Evolutionary conservation across 2,888 invertebrate genomes (phyloP).

Genomic region (Galeopsomyia nigrocyanea): DNA sequence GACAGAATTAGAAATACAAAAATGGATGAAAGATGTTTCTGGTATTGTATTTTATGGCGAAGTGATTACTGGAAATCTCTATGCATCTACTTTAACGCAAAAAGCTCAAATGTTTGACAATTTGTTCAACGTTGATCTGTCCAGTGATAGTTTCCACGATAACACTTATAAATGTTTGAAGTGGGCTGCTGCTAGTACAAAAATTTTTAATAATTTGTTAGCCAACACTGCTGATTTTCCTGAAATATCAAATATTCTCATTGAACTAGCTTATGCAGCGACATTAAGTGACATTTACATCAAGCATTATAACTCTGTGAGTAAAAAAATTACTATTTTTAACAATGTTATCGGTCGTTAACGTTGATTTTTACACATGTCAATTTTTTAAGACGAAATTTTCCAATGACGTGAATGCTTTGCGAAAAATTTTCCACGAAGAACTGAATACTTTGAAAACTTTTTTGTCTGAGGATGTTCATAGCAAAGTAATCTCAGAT

Average conservation of each 20-base stretch:
- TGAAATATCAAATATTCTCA: constrained; percentile 60
- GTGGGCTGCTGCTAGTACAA: constrained; percentile 62
- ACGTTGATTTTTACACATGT: no score
- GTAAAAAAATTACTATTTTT: constrained; percentile 9
- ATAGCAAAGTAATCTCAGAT: constrained; percentile 50
- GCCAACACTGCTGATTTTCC: constrained; percentile 51
- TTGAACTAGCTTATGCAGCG: constrained; percentile 64
- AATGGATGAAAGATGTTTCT: constrained; percentile 59
- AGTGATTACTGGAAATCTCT: constrained; percentile 62
- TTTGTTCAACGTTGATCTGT: constrained; percentile 51
- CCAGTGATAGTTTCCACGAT: constrained; percentile 53
- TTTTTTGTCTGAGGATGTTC: constrained; percentile 52
- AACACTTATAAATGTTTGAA: constrained; percentile 58
- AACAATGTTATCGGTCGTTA: background rate
- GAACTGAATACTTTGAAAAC: constrained; percentile 58
- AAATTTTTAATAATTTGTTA: constrained; percentile 57
- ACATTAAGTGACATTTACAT: constrained; percentile 64
- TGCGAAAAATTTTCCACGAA: constrained; percentile 55
- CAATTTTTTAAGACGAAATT: constrained; percentile 63
- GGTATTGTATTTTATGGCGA: constrained; percentile 61
- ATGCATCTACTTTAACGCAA: constrained; percentile 52
- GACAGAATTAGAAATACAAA: constrained; percentile 55
- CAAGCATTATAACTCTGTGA: constrained; percentile 68
- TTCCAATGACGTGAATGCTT: constrained; percentile 58
- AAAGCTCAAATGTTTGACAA: constrained; percentile 53